These are phyloP conservation scores for Zelostemma sp. DNA, from an alignment of 1,140 invertebrate species.

Conservation along the genomic window DNA sequence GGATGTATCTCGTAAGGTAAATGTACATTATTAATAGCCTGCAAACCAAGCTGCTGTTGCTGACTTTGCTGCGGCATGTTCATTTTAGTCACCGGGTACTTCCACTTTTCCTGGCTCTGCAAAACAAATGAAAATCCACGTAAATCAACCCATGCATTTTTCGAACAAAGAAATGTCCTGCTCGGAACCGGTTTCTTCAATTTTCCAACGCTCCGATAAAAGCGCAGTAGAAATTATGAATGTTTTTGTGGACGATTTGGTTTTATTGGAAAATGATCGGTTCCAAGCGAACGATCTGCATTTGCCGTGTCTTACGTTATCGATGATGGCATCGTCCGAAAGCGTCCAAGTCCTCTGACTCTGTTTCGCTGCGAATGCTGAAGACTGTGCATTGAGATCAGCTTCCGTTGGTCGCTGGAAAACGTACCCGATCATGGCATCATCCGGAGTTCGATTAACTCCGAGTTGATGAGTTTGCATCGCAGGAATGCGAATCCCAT, in stretches of 20 bases:
- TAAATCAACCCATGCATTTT: constrained; percentile 5
- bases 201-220: no score
- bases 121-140: constrained; percentile 52
- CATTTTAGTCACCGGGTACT: constrained; percentile 73
- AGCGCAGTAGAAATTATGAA: no score
- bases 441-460: constrained; percentile 79
- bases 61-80: constrained; percentile 72
- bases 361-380: constrained; percentile 77
- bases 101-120: constrained; percentile 82
- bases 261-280: no score
- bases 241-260: no score
- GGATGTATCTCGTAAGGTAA: constrained; percentile 71
- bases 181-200: no score
- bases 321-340: constrained; percentile 84
- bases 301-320: constrained; percentile 70
- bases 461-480: constrained; percentile 67
- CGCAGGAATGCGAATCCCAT: constrained; percentile 64
- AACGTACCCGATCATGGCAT: constrained; percentile 88
- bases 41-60: constrained; percentile 64
- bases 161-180: constrained; percentile 3
- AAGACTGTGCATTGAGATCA: constrained; percentile 75
- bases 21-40: constrained; percentile 74
- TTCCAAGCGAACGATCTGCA: no score
- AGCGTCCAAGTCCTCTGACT: constrained; percentile 79
- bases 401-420: constrained; percentile 85